phyloP scores from a whole-genome alignment of 2,797 vertebrate species.

The Sebastes dallii region DNA sequence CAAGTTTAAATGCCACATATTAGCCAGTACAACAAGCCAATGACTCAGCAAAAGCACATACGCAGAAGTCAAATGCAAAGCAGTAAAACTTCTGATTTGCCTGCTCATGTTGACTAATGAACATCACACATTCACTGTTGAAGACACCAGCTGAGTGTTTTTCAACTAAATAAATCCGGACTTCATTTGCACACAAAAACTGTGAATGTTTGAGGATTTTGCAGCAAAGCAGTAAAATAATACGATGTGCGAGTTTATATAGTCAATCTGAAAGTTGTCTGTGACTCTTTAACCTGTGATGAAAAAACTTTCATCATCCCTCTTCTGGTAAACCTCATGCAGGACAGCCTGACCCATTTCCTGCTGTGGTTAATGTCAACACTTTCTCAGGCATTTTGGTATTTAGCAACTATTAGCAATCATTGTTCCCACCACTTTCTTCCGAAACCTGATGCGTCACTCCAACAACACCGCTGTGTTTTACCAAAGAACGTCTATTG shows the following conservation, averaged over 20 bases:
- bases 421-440: too few species aligned
- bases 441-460: neutral
- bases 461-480: neutral
- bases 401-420: neutral
- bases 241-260: too few species aligned
- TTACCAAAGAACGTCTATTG: too few species aligned
- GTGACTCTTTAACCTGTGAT: neutral
- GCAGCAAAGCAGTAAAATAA: neutral
- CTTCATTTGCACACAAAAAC: neutral
- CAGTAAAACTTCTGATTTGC: rapidly evolving
- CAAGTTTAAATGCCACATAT: neutral
- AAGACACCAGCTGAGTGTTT: neutral
- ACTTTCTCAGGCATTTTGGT: neutral
- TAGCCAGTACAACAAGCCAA: neutral
- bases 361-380: neutral
- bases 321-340: too few species aligned
- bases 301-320: neutral
- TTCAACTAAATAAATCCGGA: neutral
- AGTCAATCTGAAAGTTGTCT: too few species aligned
- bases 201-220: neutral
- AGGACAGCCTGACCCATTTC: neutral
- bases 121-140: neutral
- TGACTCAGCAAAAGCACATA: slow-evolving; percentile 13
- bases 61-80: neutral
- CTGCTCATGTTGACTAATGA: neutral